These are phyloP conservation scores for Ariolimax columbianus DNA, from an alignment of 2,888 invertebrate species.

Conservation along the genomic window DNA sequence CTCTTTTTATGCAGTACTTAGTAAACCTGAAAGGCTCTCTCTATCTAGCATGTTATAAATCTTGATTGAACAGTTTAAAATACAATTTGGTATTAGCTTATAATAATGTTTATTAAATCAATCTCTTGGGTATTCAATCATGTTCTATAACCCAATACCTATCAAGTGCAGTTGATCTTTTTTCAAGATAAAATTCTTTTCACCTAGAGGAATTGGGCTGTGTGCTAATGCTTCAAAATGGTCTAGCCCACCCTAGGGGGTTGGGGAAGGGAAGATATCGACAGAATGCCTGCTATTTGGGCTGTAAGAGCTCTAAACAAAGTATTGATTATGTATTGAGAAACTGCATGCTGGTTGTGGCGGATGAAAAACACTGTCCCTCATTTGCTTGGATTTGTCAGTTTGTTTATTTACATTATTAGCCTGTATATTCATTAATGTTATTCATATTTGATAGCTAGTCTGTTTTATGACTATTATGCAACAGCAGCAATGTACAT, in stretches of 20 bases:
- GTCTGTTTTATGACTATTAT: neutral
- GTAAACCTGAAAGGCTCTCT: too few relatives aligned
- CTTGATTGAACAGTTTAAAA: too few relatives aligned
- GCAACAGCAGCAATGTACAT: neutral
- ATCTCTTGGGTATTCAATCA: too few relatives aligned
- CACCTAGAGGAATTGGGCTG: neutral
- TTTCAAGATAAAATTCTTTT: neutral
- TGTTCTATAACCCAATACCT: neutral
- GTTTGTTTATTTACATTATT: too few relatives aligned
- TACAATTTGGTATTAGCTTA: too few relatives aligned
- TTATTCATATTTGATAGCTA: neutral
- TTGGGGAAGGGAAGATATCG: too few relatives aligned
- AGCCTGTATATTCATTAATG: neutral
- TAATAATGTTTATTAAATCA: too few relatives aligned
- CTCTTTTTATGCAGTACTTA: too few relatives aligned
- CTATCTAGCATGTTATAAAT: too few relatives aligned
- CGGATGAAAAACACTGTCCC: neutral
- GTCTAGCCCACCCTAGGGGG: neutral
- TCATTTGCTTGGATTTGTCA: neutral
- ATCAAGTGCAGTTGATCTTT: neutral
- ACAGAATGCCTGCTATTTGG: neutral
- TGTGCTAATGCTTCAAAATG: neutral
- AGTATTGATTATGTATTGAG: conserved; percentile 33
- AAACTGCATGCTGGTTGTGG: neutral
- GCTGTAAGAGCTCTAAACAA: conserved; percentile 13